A percentile compares a stretch with the other conserved stretches of the same genome.
Conservation (phyloP, 2,113 vertebrate genomes). For the Cricetomys ansorgei region DNA sequence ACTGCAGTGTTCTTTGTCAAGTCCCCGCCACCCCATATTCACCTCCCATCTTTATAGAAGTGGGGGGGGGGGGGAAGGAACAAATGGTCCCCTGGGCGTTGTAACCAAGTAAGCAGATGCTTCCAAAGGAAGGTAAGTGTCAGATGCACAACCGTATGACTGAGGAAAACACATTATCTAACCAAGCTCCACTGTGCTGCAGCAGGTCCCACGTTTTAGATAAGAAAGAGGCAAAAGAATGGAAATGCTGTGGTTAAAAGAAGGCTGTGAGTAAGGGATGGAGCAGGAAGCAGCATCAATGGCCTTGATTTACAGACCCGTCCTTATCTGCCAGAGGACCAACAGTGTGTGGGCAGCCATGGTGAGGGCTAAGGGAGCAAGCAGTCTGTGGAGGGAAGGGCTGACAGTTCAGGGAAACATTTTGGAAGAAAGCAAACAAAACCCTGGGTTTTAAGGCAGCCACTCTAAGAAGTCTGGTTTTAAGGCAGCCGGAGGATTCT, state of each 20-base stretch:
- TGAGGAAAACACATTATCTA: slow-evolving; percentile 41
- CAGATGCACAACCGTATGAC: slow-evolving; percentile 34
- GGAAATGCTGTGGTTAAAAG: slow-evolving; percentile 35
- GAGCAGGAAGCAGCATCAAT: slow-evolving; percentile 3
- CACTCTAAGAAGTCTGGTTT: not conserved
- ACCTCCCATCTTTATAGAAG: slow-evolving; percentile 1
- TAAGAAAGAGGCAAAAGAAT: slow-evolving; percentile 48
- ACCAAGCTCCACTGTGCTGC: not conserved
- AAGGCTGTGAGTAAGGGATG: slow-evolving; percentile 30
- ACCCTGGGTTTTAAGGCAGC: not conserved
- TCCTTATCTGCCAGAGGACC: not conserved
- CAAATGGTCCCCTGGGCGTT: slow-evolving; percentile 51
- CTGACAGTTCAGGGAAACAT: not conserved
- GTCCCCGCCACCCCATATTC: slow-evolving; percentile 35
- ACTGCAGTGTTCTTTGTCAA: slow-evolving; percentile 42
- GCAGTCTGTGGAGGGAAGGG: not conserved
- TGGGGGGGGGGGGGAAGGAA: slow-evolving; percentile 44
- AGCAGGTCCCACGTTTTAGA: slow-evolving; percentile 48
- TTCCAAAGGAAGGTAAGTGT: slow-evolving; percentile 66
- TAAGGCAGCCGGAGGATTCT: not conserved
- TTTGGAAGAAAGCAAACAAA: not conserved
- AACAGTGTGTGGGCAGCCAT: not conserved
- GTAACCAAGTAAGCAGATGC: slow-evolving; percentile 59
- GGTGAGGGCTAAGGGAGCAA: not conserved
- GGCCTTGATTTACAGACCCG: not conserved